Percentiles rank a stretch among this genome's conserved stretches.
Conservation (phyloP, 2,113 vertebrate genomes). For the Petaurus breviceps region DNA sequence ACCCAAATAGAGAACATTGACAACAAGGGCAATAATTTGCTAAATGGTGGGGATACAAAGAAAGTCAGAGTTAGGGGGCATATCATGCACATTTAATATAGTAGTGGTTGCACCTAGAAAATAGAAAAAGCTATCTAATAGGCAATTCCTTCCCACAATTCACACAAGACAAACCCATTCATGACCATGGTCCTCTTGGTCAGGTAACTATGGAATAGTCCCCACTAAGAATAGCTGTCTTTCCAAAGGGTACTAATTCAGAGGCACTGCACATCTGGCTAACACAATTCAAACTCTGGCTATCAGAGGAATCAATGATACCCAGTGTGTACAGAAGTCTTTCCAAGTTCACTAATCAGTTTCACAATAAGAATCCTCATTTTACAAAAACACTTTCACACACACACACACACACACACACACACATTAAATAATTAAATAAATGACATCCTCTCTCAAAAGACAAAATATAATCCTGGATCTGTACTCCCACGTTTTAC, state of each 20-base stretch:
- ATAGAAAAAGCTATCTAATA: not conserved
- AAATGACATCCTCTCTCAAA: not conserved
- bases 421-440: not conserved
- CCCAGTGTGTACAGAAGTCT: not conserved
- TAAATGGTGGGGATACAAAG: too few species aligned
- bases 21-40: not conserved
- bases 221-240: not conserved
- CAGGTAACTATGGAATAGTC: not conserved
- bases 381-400: not conserved
- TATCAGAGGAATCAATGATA: not conserved
- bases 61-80: too few species aligned
- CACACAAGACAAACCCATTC: not conserved
- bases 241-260: not conserved
- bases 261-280: not conserved
- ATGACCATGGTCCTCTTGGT: not conserved
- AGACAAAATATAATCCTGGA: not conserved
- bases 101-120: not conserved
- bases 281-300: not conserved
- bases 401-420: not conserved
- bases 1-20: not conserved
- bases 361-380: not conserved
- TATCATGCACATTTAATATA: not conserved
- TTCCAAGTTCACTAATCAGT: not conserved
- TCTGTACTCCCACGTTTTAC: constrained; percentile 10
- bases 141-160: not conserved